Conservation (phyloP, 1,140 invertebrate genomes). For the Drosophila triauraria region DNA sequence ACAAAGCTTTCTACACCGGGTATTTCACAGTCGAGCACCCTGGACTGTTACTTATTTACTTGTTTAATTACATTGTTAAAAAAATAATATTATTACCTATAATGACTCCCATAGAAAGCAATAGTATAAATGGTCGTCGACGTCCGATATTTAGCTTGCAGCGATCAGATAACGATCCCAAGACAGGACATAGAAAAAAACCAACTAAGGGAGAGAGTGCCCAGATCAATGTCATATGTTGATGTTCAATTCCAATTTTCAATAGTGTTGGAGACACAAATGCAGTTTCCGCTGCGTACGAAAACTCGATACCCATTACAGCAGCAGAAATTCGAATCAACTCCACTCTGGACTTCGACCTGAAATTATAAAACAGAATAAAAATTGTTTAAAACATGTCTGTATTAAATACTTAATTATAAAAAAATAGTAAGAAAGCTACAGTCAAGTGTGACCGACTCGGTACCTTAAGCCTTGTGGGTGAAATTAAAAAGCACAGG, state of each 20-base stretch:
- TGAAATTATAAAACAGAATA: slow-evolving; percentile 73
- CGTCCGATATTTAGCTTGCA: slow-evolving; percentile 93
- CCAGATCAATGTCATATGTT: slow-evolving; percentile 98
- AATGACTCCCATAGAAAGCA: slow-evolving; percentile 95
- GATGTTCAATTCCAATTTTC: slow-evolving; percentile 95
- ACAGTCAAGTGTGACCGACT: too few relatives aligned
- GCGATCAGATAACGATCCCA: slow-evolving; percentile 96
- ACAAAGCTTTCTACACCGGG: too few relatives aligned
- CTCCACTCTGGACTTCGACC: slow-evolving; percentile 92
- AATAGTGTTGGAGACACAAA: slow-evolving; percentile 98
- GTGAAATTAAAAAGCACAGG: too few relatives aligned
- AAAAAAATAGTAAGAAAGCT: too few relatives aligned
- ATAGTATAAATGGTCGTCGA: slow-evolving; percentile 95
- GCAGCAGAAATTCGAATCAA: slow-evolving; percentile 95
- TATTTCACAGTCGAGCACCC: too few relatives aligned
- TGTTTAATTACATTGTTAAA: too few relatives aligned
- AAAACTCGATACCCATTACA: slow-evolving; percentile 99
- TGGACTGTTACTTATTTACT: too few relatives aligned
- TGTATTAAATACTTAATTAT: not conserved
- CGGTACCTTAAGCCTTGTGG: too few relatives aligned
- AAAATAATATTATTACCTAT: slow-evolving; percentile 87
- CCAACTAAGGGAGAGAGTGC: slow-evolving; percentile 96
- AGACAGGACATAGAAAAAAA: slow-evolving; percentile 96
- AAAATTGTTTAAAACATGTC: too few relatives aligned
- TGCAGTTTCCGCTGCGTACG: slow-evolving; percentile 97